A percentile compares a stretch with the other conserved stretches of the same genome.
phyloP scores from a whole-genome alignment of 2,888 invertebrate species.

The Caenorhabditis wallacei region DNA sequence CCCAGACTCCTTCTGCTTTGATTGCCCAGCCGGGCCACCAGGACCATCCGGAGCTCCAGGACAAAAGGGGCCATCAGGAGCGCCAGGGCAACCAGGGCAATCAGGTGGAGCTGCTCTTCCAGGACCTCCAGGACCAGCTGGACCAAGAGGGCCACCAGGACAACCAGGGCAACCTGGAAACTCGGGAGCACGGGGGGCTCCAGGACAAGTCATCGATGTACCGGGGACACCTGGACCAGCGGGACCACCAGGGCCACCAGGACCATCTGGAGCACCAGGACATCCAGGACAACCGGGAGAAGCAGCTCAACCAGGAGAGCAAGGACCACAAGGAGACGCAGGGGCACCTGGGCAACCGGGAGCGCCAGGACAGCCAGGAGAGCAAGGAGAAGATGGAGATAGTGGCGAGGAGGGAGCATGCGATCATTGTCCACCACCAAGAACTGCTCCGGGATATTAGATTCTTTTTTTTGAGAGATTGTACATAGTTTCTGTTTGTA shows the following conservation, averaged over 20 bases:
- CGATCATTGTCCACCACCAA: constrained; percentile 65
- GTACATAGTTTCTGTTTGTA: neutral
- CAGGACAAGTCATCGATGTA: constrained; percentile 68
- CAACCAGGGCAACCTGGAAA: constrained; percentile 55
- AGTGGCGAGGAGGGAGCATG: constrained; percentile 10
- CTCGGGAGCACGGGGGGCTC: constrained; percentile 67
- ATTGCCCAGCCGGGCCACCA: constrained; percentile 66
- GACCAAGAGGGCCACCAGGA: constrained; percentile 69
- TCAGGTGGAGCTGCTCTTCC: constrained; percentile 44
- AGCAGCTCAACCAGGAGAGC: constrained; percentile 70
- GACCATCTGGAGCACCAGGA: constrained; percentile 60
- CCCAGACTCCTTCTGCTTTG: constrained; percentile 66
- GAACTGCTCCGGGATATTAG: constrained; percentile 74
- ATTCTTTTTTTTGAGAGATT: neutral
- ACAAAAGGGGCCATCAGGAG: constrained; percentile 65
- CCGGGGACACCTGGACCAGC: constrained; percentile 69
- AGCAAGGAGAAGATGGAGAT: constrained; percentile 62
- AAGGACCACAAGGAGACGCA: constrained; percentile 54
- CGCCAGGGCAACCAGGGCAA: constrained; percentile 56
- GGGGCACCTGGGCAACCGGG: constrained; percentile 75
- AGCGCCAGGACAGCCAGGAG: constrained; percentile 69
- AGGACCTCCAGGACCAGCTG: constrained; percentile 65
- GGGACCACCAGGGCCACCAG: constrained; percentile 68
- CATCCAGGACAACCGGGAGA: constrained; percentile 70
- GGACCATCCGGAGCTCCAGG: constrained; percentile 67